phyloP scores from a whole-genome alignment of 2,113 vertebrate species.

The Gadus chalcogrammus region DNA sequence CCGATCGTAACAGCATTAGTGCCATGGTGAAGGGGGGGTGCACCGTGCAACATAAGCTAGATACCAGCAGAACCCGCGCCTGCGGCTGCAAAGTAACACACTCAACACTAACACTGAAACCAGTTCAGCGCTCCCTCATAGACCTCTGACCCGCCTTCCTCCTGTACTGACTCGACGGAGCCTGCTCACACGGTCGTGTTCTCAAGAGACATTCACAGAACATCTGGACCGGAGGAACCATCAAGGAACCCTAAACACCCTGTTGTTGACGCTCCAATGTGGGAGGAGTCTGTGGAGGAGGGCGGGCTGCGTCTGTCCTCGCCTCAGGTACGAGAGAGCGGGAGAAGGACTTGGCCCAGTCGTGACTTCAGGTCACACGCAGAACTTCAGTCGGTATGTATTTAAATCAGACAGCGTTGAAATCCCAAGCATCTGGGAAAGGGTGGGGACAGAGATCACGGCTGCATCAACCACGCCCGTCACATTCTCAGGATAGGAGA shows the following conservation, averaged over 20 bases:
- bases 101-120: too few species aligned
- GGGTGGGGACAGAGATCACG: conserved; percentile 85
- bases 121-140: too few species aligned
- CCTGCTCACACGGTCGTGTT: too few species aligned
- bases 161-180: too few species aligned
- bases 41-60: conserved; percentile 88
- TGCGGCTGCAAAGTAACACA: not conserved
- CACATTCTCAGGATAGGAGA: conserved; percentile 23
- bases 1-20: conserved; percentile 77
- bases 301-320: conserved; percentile 16
- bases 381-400: conserved; percentile 91
- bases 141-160: too few species aligned
- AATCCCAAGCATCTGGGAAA: conserved; percentile 90
- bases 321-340: conserved; percentile 29
- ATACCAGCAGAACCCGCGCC: conserved; percentile 53
- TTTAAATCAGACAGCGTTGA: conserved; percentile 91
- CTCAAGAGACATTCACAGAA: too few species aligned
- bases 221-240: too few species aligned
- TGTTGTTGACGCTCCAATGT: too few species aligned
- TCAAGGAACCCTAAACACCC: too few species aligned
- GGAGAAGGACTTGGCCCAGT: conserved; percentile 2
- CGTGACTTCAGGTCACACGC: conserved; percentile 80
- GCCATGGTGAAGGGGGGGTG: conserved; percentile 60
- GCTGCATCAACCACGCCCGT: conserved; percentile 78
- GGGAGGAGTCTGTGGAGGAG: not conserved